Percentiles rank a stretch among this genome's conserved stretches.
These are phyloP conservation scores for Microctenopoma lineatum DNA, from an alignment of 2,797 vertebrate genomes.

Conservation along the genomic window DNA sequence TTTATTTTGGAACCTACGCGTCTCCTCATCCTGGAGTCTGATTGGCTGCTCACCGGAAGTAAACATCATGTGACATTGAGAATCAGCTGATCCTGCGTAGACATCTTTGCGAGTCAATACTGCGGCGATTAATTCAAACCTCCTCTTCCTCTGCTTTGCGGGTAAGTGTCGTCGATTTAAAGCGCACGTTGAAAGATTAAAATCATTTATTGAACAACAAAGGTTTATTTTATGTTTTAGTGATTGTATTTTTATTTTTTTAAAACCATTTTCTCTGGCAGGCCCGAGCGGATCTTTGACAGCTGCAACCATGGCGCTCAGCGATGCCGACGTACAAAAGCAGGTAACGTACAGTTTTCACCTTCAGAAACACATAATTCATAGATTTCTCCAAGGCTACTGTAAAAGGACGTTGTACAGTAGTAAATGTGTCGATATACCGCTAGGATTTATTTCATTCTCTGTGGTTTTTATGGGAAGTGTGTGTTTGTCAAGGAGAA, in stretches of 20 bases:
- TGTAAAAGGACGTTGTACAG: fast-evolving
- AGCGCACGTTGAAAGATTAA: fast-evolving
- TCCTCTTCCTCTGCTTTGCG: slow-evolving; percentile 26
- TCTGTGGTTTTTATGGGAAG: background rate
- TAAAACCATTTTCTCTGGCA: slow-evolving; percentile 18
- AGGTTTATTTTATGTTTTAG: fast-evolving
- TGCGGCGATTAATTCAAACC: slow-evolving; percentile 69
- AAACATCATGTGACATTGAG: slow-evolving; percentile 77
- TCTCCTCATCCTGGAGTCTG: slow-evolving; percentile 1
- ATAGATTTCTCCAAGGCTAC: fast-evolving
- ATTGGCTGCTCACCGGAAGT: slow-evolving; percentile 73
- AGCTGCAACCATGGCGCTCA: slow-evolving; percentile 90
- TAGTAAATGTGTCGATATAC: fast-evolving
- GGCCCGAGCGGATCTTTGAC: slow-evolving; percentile 58
- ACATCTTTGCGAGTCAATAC: slow-evolving; percentile 79
- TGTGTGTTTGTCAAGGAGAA: background rate
- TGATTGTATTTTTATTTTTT: background rate
- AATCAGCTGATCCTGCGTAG: slow-evolving; percentile 82
- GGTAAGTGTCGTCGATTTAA: slow-evolving; percentile 45
- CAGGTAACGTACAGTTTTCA: slow-evolving; percentile 85
- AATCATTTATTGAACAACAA: fast-evolving
- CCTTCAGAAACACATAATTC: slow-evolving; percentile 16
- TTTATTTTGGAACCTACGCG: background rate
- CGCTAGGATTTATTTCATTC: fast-evolving
- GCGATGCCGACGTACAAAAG: slow-evolving; percentile 98